Conservation (phyloP, 2,113 vertebrate species). For the Cebus imitator region DNA sequence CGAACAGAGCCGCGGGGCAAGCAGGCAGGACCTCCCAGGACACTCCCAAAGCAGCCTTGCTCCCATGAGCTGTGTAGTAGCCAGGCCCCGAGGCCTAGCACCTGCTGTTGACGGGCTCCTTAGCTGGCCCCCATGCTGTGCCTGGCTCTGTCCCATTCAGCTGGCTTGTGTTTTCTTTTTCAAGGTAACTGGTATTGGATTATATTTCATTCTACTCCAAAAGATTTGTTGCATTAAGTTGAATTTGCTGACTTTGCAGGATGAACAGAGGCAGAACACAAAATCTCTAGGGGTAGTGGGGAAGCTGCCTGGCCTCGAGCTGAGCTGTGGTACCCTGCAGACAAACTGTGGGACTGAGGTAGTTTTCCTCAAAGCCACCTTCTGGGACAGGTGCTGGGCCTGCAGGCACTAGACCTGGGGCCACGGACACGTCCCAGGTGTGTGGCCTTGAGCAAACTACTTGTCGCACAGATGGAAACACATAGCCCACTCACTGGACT, state of each 20-base stretch:
- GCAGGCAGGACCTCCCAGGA: background rate
- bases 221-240: background rate
- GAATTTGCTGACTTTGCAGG: background rate
- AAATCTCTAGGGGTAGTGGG: accelerated
- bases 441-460: background rate
- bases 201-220: background rate
- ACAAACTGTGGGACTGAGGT: background rate
- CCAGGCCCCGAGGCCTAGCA: background rate
- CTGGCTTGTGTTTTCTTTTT: background rate
- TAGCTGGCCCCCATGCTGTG: accelerated
- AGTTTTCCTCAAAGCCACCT: background rate
- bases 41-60: background rate
- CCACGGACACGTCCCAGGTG: background rate
- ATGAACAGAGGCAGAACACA: background rate
- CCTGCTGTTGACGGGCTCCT: too few species aligned
- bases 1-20: accelerated
- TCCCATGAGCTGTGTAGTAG: accelerated
- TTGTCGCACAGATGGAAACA: background rate
- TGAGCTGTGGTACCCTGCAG: background rate
- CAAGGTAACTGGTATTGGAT: background rate
- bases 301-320: background rate
- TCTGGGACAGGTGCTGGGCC: accelerated
- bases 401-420: background rate
- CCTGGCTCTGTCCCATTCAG: background rate
- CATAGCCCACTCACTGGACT: background rate